Evolutionary conservation across 64 coral and sea anemone genomes (phyloP), one percentile per base, ranked within the genome.

Genomic region (Montipora efflorescens): DNA sequence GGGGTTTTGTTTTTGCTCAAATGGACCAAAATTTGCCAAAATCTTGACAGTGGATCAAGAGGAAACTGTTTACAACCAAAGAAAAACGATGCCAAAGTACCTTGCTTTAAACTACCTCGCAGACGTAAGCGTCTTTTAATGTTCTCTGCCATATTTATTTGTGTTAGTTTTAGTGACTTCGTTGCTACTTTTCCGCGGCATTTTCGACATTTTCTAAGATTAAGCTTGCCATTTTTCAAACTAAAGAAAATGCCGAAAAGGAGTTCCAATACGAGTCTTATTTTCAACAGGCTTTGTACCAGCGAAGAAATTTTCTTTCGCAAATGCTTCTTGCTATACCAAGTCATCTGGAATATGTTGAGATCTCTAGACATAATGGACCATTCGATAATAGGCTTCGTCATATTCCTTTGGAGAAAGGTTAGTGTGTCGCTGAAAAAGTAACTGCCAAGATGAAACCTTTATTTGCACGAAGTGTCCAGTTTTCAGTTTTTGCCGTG

Each of bases 261-360:
- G 21, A 71, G 68, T 15, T 71, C 21, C 19, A 71, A 9, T 19
- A 15, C 8, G 18, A 71, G 68, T 21, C 5, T 21, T 71, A 23
- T 52, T 14, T 72, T 62, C 88, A 64, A 8, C 36, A 95, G 94
- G 94, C 94, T 43, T 78, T 95, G 69, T 74, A 92, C 45, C 90
- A 88, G 15, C 82, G 83, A 53, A 89, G 78, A 88, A 92, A 43
- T 14, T 82, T 80, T 44, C 84, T 87, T 72, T 89, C 74, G 45
- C 83, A 90, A 21, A 92, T 95, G 94, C 85, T 95, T 20, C 94
- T 95, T 73, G 79, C 90, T 36, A 90, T 95, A 68, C 96, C 96
- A 73, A 93, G 81, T 75, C 92, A 97, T 78, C 15, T 97, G 46
- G 93, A 97, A 72, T 92, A 90, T 80, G 90, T 97, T 44, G 96